phyloP scores from a whole-genome alignment of 1,140 invertebrate genomes.

The Cyclargus thomasi region DNA sequence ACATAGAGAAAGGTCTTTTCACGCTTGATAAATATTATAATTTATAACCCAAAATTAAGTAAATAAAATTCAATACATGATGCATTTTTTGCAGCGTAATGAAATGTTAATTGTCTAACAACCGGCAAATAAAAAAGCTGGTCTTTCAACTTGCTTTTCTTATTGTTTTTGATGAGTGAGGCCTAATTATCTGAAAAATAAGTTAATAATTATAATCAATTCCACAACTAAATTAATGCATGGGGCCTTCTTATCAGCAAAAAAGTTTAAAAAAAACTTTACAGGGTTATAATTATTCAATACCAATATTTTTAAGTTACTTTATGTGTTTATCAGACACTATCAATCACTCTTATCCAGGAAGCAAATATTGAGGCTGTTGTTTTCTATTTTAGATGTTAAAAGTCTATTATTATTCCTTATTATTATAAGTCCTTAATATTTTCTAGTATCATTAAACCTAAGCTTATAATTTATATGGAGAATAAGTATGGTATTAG shows the following conservation, averaged over 20 bases:
- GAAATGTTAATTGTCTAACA: too few relatives aligned
- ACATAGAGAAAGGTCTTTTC: slow-evolving; percentile 7
- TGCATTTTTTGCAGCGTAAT: not conserved
- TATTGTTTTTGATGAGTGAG: too few relatives aligned
- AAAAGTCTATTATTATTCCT: not conserved
- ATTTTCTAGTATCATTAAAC: not conserved
- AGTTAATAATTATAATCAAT: too few relatives aligned
- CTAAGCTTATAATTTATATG: not conserved
- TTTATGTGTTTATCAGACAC: slow-evolving; percentile 11
- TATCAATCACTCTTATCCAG: slow-evolving; percentile 16
- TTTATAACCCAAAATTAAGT: not conserved
- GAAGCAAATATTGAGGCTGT: not conserved
- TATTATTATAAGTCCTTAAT: not conserved
- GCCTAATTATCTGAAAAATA: too few relatives aligned
- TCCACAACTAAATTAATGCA: too few relatives aligned
- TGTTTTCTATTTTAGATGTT: slow-evolving; percentile 4
- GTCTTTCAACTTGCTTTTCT: too few relatives aligned
- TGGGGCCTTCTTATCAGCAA: too few relatives aligned
- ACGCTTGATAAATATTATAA: not conserved
- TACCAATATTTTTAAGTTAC: not conserved
- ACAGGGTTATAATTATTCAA: too few relatives aligned
- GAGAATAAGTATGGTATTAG: slow-evolving; percentile 27
- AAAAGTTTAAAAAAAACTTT: too few relatives aligned
- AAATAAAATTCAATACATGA: not conserved
- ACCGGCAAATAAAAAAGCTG: too few relatives aligned